Conservation (phyloP, 2,113 vertebrate genomes). For the Cacatua alba region DNA sequence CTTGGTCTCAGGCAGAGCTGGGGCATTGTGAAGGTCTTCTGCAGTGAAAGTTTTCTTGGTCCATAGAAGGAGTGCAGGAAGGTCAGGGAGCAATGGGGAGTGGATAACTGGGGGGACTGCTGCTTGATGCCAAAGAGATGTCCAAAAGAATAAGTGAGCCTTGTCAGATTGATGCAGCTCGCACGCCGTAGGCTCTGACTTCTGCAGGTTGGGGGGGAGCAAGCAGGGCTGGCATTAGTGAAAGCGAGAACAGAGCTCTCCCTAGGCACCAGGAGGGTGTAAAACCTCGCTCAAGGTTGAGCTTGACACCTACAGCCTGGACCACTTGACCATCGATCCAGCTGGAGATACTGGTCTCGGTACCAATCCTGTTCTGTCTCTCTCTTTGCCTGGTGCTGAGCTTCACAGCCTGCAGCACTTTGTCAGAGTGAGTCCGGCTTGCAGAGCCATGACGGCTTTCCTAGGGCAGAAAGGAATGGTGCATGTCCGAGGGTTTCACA, state of each 20-base stretch:
- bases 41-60: neutral
- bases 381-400: neutral
- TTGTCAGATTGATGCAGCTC: neutral
- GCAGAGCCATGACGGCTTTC: neutral
- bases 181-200: accelerated
- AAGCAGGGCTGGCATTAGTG: neutral
- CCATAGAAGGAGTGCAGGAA: neutral
- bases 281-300: neutral
- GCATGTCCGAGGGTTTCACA: neutral
- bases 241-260: neutral
- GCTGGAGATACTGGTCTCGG: neutral
- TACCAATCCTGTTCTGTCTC: neutral
- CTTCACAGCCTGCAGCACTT: neutral
- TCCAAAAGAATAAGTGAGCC: neutral
- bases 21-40: neutral
- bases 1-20: neutral
- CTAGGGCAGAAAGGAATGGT: neutral
- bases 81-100: neutral
- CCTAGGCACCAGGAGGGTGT: neutral
- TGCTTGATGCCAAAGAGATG: neutral
- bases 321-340: neutral
- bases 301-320: neutral
- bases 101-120: neutral
- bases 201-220: neutral
- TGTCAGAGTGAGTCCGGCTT: accelerated